These are phyloP conservation scores for Antechinus flavipes DNA, from an alignment of 2,113 vertebrate genomes.

Conservation along the genomic window DNA sequence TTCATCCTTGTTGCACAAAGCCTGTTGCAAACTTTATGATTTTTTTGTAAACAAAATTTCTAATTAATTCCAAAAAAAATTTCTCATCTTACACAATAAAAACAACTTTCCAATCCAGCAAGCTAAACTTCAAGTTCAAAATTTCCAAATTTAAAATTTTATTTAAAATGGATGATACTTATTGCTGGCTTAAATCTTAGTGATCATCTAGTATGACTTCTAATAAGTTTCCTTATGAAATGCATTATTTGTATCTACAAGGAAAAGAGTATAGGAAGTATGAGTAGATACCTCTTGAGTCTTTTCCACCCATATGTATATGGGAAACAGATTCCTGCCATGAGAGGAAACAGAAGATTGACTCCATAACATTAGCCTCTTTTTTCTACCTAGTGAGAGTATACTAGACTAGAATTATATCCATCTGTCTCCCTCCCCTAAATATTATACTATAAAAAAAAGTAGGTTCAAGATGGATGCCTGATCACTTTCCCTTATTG, in stretches of 20 bases:
- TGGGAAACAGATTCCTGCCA: neutral
- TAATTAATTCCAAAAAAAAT: neutral
- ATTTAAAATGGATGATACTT: conserved; percentile 32
- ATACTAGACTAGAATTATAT: neutral
- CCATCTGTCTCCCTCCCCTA: neutral
- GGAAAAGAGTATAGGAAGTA: neutral
- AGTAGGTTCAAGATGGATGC: neutral
- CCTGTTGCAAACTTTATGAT: conserved; percentile 39
- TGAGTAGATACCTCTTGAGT: neutral
- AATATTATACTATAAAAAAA: neutral
- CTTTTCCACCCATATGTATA: neutral
- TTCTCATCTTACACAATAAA: neutral
- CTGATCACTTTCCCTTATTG: neutral
- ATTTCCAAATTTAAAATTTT: conserved; percentile 1
- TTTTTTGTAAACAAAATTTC: conserved; percentile 52
- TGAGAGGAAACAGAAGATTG: neutral
- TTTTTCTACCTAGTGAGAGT: neutral
- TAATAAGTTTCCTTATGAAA: neutral
- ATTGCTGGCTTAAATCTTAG: neutral
- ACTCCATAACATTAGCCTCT: neutral
- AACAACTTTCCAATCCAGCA: conserved; percentile 22
- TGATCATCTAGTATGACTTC: neutral
- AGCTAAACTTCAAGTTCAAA: neutral
- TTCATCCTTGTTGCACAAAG: neutral
- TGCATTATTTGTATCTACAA: neutral